Evolutionary conservation across 2,888 invertebrate genomes (phyloP).

Genomic region (Conomelus anceps): DNA sequence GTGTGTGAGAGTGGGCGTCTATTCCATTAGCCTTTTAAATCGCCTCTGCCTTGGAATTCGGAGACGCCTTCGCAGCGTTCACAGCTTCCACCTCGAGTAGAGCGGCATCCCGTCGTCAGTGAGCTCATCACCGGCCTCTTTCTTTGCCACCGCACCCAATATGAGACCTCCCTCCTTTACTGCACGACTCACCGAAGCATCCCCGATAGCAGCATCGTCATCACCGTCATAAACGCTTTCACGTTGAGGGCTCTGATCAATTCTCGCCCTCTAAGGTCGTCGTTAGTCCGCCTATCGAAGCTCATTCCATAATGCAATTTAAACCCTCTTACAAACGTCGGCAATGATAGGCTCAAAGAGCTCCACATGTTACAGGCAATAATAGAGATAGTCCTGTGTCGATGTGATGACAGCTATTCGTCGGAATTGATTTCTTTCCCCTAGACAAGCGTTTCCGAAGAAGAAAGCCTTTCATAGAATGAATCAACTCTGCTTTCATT

Average conservation of each 20-base stretch:
- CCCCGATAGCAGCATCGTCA: neutral
- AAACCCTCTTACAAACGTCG: neutral
- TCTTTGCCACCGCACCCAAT: neutral
- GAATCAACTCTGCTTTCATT: too few species aligned
- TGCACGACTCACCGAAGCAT: neutral
- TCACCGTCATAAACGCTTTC: neutral
- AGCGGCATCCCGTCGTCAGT: neutral
- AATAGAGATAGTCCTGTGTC: neutral
- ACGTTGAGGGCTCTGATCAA: neutral
- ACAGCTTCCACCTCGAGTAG: neutral
- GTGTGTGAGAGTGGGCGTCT: neutral
- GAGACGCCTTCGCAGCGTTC: neutral
- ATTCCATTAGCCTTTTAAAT: neutral
- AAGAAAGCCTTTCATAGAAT: too few species aligned
- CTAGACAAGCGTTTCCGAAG: too few species aligned
- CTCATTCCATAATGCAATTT: neutral
- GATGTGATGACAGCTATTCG: neutral
- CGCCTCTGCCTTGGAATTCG: neutral
- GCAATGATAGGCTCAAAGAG: neutral
- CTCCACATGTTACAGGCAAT: neutral
- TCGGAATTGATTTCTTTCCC: too few species aligned
- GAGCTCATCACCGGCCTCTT: neutral
- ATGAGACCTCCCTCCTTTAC: neutral
- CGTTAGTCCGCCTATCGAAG: neutral
- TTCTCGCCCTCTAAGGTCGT: neutral